Conservation (phyloP, 2,113 vertebrate species). For the Octodon degus region DNA sequence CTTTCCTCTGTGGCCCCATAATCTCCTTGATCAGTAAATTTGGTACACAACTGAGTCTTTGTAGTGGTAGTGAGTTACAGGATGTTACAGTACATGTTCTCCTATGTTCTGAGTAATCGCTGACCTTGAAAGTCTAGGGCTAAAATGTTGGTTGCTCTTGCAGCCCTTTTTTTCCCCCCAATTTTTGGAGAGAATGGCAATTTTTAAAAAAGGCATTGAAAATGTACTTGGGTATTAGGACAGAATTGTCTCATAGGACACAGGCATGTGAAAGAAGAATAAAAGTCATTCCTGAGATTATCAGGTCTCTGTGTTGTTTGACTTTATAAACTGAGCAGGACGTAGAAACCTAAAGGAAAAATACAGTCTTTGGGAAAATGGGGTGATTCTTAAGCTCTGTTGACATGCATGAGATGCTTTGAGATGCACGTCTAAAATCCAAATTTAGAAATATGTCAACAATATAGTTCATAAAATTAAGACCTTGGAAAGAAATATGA, state of each 20-base stretch:
- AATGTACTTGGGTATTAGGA: not conserved
- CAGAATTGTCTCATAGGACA: not conserved
- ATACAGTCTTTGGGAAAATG: not conserved
- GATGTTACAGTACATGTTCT: too few relatives aligned
- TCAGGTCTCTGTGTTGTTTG: not conserved
- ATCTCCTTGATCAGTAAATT: too few relatives aligned
- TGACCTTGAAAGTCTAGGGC: too few relatives aligned
- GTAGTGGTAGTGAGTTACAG: too few relatives aligned
- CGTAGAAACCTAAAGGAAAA: not conserved
- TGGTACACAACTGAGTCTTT: too few relatives aligned
- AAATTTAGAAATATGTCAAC: not conserved
- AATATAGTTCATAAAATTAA: not conserved
- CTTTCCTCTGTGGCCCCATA: too few relatives aligned
- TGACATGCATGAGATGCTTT: not conserved
- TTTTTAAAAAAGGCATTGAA: not conserved
- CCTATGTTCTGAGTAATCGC: too few relatives aligned
- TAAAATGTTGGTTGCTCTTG: too few relatives aligned
- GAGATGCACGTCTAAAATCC: not conserved
- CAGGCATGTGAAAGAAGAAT: not conserved
- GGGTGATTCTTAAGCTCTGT: not conserved
- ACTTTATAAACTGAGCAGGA: not conserved
- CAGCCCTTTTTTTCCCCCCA: too few relatives aligned
- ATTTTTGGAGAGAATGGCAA: not conserved
- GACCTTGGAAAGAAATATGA: not conserved
- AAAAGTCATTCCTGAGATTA: not conserved